Evolutionary conservation across 2,797 vertebrate species (phyloP).

Genomic region (Apogon hyalosoma): DNA sequence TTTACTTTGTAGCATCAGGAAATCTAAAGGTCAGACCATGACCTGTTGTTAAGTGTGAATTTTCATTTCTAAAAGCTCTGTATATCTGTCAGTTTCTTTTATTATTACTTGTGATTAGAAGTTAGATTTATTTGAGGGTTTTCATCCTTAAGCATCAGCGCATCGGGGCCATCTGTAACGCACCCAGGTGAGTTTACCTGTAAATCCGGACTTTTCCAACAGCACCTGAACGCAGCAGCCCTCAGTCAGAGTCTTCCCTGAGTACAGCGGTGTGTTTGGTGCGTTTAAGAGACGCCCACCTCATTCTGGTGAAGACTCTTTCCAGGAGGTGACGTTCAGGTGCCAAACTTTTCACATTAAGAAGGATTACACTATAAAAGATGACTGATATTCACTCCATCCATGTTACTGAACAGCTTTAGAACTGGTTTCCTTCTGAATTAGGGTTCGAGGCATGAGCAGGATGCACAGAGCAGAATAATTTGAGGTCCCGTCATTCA

Average conservation of each 20-base stretch:
- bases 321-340: conserved; percentile 59
- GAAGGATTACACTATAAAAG: conserved; percentile 21
- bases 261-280: neutral
- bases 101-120: no score
- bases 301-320: conserved; percentile 19
- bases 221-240: conserved; percentile 39
- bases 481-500: conserved; percentile 55
- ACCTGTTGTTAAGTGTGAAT: no score
- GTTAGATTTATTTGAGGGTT: neutral
- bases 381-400: neutral
- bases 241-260: neutral
- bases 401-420: neutral
- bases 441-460: neutral
- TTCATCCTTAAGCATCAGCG: neutral
- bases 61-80: no score
- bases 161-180: neutral
- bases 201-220: conserved; percentile 22
- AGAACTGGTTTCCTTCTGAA: neutral
- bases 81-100: no score
- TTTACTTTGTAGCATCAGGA: no score
- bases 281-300: conserved; percentile 30
- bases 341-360: conserved; percentile 21
- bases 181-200: no score
- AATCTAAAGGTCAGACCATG: no score
- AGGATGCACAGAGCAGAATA: neutral